Conservation (phyloP, 2,888 invertebrate species). For the Ophraella communa region DNA sequence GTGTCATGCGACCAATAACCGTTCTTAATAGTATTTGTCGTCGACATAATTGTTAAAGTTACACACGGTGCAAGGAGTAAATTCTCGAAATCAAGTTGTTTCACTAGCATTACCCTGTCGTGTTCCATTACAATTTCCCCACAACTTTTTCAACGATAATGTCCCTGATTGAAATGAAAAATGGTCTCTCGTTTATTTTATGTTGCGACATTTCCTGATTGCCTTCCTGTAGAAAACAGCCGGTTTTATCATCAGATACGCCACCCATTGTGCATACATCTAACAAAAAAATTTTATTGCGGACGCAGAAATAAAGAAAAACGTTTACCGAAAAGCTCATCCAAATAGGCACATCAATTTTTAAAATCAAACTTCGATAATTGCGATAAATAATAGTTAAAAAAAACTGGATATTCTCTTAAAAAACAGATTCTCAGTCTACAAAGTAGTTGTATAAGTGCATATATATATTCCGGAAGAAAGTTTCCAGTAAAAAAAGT, state of each 20-base stretch:
- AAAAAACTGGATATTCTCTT: neutral
- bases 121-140: conserved; percentile 18
- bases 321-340: too few relatives aligned
- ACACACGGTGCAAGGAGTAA: conserved; percentile 26
- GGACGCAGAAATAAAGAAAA: too few relatives aligned
- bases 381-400: too few relatives aligned
- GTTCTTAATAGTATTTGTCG: conserved; percentile 33
- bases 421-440: neutral
- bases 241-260: conserved; percentile 16
- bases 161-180: conserved; percentile 22
- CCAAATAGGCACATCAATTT: too few relatives aligned
- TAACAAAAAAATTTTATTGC: too few relatives aligned
- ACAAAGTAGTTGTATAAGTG: conserved; percentile 2
- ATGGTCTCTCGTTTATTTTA: conserved; percentile 25
- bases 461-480: conserved; percentile 8
- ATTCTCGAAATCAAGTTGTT: conserved; percentile 29
- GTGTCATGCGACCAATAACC: conserved; percentile 32
- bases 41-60: conserved; percentile 31
- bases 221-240: conserved; percentile 19
- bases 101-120: conserved; percentile 25
- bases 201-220: conserved; percentile 26
- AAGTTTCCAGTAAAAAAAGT: conserved; percentile 18
- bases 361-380: too few relatives aligned
- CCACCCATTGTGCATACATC: conserved; percentile 12
- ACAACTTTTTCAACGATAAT: conserved; percentile 20